Base-by-base conservation (phyloP, 2,888 invertebrate genomes). In the Synergus gifuensis region DNA sequence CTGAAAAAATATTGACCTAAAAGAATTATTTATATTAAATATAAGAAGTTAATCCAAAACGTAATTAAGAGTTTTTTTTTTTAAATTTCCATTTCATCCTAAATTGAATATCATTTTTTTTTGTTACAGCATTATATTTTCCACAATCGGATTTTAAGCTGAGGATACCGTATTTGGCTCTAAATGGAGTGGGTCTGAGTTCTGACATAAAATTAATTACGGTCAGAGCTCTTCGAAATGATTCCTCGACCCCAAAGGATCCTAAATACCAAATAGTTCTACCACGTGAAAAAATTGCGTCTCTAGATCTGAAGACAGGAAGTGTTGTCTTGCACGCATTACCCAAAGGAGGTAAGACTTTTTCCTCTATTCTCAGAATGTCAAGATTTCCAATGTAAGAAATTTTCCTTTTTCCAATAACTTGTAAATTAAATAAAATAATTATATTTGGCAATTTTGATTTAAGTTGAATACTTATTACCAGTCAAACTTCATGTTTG, bases 91-190 rank as follows among this genome's bases (percentile, higher is more conserved):
- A 36, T 36, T 36, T 36, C 0, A 36, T 28, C 5, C 28, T 62
- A 28, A 28, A 62, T 5, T 0, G 14, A 62, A 62, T 62, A 60
- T 60, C 5, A 54, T 54, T 22, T 60, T 11, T 62, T 81, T 62
- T 81, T 83, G 73, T 90, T 89, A 58, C 89, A 91, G 92, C 86
- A 42, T 79, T 92, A n/a, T 92, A 91, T 79, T 92, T 91, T 82
- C 90, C 92, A 22, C 92, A 92, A 76, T 92, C 92, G 54, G 87
- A 92, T 66, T 79, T 92, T 77, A 86, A 85, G 7, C 64, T 91
- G 60, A 87, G 87, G 60, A 76, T 91, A 69, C 92, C 92, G 4
- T 88, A 89, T 60, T 73, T 85, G 28, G 28, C 73, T 42, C 82
- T 80, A 64, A 85, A 87, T 76, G 85, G 83, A 44, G 84, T 81